Base-by-base conservation (phyloP, 2,888 invertebrate genomes). In the Chorisops tibialis region DNA sequence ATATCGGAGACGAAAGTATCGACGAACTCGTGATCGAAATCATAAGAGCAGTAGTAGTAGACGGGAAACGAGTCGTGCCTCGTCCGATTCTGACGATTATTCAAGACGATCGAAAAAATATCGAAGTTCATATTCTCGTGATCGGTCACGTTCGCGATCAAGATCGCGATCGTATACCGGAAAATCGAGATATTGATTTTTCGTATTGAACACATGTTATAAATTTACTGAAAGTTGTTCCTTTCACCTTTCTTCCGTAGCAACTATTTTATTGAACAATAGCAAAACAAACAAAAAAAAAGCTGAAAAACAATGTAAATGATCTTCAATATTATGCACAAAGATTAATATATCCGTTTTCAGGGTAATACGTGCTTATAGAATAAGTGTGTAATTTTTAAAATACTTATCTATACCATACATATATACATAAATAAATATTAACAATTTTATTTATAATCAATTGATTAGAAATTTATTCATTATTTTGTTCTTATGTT, bases 51-150 rank as follows among this genome's bases (percentile, higher is more conserved):
- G 48, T 35, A 43, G 49, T 47, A 45, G 61, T 16, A 19, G 41
- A 18, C 48, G 48, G 30, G 66, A 64, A 43, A 67, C 65, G 5
- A 65, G 68, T 39, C 65, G 69, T 11, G 69, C 70, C 43, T 74
- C 73, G 0, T 73, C 70, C 47, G 69, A 71, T 58, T 74, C 73
- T 0, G 68, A 68, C 35, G 72, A 70, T 58, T 65, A 67, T 12
- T 65, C 67, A 18, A 39, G 56, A 21, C 59, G 59, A 49, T 61
- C 63, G 14, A 67, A 63, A 50, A 67, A 66, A 43, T 63, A 61
- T 51, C 63, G 56, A 56, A 56, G 35, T n/a, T 30, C 43, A 19
- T 59, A 59, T 48, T 59, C 59, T 1, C 24, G 48, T n/a, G 59
- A 59, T 39, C 35, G 59, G 12, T 59, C 59, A 21, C 59, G 64